Conservation (phyloP, 2,888 invertebrate species). For the Siphonodentalium dalli region DNA sequence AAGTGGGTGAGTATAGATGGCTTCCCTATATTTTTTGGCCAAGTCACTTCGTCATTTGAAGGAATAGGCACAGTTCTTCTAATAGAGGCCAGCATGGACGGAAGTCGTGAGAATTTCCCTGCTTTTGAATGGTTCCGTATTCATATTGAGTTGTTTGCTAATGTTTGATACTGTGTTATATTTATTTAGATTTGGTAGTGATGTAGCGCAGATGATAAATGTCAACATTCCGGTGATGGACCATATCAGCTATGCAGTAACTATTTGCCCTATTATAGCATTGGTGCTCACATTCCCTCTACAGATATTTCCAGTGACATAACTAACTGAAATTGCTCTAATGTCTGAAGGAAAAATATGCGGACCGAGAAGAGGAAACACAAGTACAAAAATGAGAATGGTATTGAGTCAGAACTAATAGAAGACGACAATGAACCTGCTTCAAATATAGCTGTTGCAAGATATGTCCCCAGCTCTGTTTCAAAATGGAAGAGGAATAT, state of each 20-base stretch:
- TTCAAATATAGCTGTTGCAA: slow-evolving; percentile 36
- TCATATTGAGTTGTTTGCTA: slow-evolving; percentile 43
- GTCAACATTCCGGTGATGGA: slow-evolving; percentile 43
- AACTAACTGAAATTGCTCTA: slow-evolving; percentile 50
- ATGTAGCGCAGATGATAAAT: slow-evolving; percentile 58
- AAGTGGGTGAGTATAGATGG: slow-evolving; percentile 35
- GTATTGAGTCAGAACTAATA: slow-evolving; percentile 24
- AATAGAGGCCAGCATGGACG: slow-evolving; percentile 63
- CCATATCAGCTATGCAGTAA: slow-evolving; percentile 42
- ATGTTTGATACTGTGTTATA: slow-evolving; percentile 53
- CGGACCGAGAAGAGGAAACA: slow-evolving; percentile 35
- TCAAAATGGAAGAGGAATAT: slow-evolving; percentile 58
- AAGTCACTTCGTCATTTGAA: slow-evolving; percentile 58
- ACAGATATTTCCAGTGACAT: slow-evolving; percentile 59
- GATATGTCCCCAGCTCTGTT: slow-evolving; percentile 22
- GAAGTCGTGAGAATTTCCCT: slow-evolving; percentile 56
- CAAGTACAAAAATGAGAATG: slow-evolving; percentile 18
- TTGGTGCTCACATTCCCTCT: slow-evolving; percentile 60
- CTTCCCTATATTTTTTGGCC: slow-evolving; percentile 58
- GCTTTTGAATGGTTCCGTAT: slow-evolving; percentile 52
- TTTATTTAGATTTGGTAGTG: slow-evolving; percentile 52
- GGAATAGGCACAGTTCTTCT: slow-evolving; percentile 63
- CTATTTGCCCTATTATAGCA: slow-evolving; percentile 53
- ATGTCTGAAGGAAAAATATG: slow-evolving; percentile 45
- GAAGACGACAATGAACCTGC: too few species aligned